Base-by-base conservation (phyloP, 2,797 vertebrate species). In the Cirrhinus mrigala region DNA sequence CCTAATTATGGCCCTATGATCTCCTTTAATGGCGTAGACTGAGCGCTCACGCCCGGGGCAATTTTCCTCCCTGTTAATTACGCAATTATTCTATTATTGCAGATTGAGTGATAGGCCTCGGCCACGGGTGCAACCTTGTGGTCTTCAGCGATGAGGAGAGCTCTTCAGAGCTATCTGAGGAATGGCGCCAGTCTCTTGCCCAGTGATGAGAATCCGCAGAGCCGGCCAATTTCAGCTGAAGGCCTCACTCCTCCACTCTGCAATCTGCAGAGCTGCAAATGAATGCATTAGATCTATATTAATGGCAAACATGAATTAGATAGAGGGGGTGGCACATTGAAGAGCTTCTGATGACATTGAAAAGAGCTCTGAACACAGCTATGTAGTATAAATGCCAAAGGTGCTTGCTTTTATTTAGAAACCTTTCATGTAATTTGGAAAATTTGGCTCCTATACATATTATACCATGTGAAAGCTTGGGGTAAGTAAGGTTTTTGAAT, bases 31-130 rank as follows among this genome's bases (percentile, higher is more conserved):
- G 84, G 74, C 44, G 84, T 90, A 91, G 85, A 90, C 84, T 80
- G 90, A 91, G 91, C 88, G 46, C 73, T 74, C 46, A 27, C 91
- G 91, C 91, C 92, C 83, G 22, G 92, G 91, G 92, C 90, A 92
- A 92, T 92, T 88, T 91, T 90, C 90, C 89, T 88, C 89, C 91
- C 89, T 91, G 91, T 94, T 95, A 94, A 95, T 95, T 94, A 94
- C 92, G 86, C 92, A 89, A 93, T 95, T 94, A 94, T 93, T 94
- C 91, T 90, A 94, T 94, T 93, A 95, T 93, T 92, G 88, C 90
- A 91, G 90, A 92, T 84, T 87, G 69, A 81, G 69, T 84, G 86
- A 84, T 79, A 76, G 82, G 77, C 44, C 62, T 64, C 60, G 29
- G 37, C 58, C 60, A 2, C 3, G 69, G 46, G 16, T 69, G 40